Percentiles rank a stretch among this genome's conserved stretches.
These are phyloP conservation scores for Clarias laeviceps DNA, from an alignment of 2,797 vertebrate genomes.

Conservation along the genomic window DNA sequence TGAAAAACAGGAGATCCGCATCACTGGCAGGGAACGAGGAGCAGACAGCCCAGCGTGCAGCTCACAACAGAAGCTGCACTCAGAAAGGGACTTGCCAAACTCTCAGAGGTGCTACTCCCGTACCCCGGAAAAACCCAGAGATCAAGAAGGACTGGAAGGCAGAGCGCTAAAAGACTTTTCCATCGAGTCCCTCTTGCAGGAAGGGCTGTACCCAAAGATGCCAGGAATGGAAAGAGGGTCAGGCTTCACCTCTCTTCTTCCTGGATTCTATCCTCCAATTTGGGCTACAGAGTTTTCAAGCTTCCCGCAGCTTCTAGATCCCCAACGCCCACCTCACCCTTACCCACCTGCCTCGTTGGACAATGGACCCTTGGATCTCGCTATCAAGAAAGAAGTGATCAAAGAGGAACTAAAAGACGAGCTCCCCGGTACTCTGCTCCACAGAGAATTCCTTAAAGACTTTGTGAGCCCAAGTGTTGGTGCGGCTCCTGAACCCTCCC, in stretches of 20 bases:
- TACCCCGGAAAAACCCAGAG: conserved; percentile 64
- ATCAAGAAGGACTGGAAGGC: conserved; percentile 78
- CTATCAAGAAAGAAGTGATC: conserved; percentile 91
- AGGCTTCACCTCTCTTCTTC: conserved; percentile 84
- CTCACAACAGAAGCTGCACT: conserved; percentile 69
- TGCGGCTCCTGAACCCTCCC: conserved; percentile 71
- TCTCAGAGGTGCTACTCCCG: conserved; percentile 71
- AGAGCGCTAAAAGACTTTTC: conserved; percentile 90
- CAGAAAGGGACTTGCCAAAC: conserved; percentile 63
- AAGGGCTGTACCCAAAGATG: conserved; percentile 90
- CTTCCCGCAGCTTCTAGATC: conserved; percentile 84
- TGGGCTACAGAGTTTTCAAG: conserved; percentile 87
- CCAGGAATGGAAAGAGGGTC: conserved; percentile 83
- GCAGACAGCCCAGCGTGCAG: conserved; percentile 82
- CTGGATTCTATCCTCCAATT: conserved; percentile 89
- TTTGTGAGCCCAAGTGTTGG: conserved; percentile 81
- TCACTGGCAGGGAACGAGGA: conserved; percentile 60
- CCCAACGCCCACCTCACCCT: conserved; percentile 59
- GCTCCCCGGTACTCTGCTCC: conserved; percentile 78
- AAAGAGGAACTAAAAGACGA: conserved; percentile 96
- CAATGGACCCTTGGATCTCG: conserved; percentile 85
- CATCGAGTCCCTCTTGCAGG: conserved; percentile 92
- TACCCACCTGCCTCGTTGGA: conserved; percentile 70
- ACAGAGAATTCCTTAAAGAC: conserved; percentile 90
- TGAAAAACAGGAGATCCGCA: conserved; percentile 75